Percentiles rank a stretch among this genome's conserved stretches.
phyloP scores from a whole-genome alignment of 2,888 invertebrate genomes.

The Bimastos eiseni region DNA sequence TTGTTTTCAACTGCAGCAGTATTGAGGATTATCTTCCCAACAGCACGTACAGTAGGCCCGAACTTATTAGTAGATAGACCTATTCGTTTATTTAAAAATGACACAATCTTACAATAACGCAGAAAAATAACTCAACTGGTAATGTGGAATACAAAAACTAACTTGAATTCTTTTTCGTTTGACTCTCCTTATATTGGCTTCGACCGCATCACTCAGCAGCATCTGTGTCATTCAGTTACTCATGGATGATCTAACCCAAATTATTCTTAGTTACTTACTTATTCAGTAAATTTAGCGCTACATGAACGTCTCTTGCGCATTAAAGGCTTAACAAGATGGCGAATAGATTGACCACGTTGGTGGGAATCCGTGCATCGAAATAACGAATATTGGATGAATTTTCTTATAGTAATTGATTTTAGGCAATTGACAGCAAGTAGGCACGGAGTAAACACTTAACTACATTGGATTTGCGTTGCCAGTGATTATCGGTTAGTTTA shows the following conservation, averaged over 20 bases:
- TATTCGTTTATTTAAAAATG: no score
- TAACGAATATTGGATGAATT: constrained; percentile 13
- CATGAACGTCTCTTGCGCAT: not conserved
- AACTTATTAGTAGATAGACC: no score
- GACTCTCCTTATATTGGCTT: not conserved
- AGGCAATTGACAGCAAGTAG: not conserved
- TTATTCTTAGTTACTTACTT: not conserved
- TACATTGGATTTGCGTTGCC: constrained; percentile 13
- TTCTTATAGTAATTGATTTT: not conserved
- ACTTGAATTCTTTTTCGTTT: not conserved
- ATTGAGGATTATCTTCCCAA: no score
- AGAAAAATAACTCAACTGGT: no score
- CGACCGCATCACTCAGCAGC: not conserved
- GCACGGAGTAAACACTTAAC: not conserved
- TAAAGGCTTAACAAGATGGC: constrained; percentile 13
- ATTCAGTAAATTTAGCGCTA: not conserved
- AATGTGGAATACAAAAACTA: not conserved
- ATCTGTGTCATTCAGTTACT: not conserved
- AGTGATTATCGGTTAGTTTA: not conserved
- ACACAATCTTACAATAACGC: no score
- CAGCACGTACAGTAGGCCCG: no score
- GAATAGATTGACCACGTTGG: not conserved
- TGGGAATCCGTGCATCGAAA: not conserved
- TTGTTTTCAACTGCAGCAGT: no score
- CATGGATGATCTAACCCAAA: not conserved